A percentile compares a stretch with the other conserved stretches of the same genome.
Evolutionary conservation across 2,113 vertebrate species (phyloP).

Genomic region (Clarias macrocephalus): DNA sequence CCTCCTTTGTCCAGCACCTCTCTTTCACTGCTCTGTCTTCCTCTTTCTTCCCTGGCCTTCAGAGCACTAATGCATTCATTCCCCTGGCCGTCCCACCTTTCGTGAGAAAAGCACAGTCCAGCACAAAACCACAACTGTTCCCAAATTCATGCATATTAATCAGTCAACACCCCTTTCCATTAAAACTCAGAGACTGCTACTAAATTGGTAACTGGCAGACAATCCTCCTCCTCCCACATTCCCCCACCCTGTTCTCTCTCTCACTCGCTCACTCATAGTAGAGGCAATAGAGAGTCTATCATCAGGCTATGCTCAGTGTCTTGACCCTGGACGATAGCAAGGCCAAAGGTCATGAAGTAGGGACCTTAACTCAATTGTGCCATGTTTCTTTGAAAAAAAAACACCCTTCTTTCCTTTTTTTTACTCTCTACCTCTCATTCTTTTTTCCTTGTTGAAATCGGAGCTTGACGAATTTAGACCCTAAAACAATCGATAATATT

Average conservation of each 20-base stretch:
- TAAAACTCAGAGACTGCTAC: constrained; percentile 70
- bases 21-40: constrained; percentile 54
- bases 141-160: constrained; percentile 81
- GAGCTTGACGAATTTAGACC: constrained; percentile 74
- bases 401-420: constrained; percentile 74
- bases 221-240: constrained; percentile 33
- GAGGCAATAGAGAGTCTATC: constrained; percentile 62
- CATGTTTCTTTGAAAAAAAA: constrained; percentile 67
- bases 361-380: constrained; percentile 74
- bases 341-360: constrained; percentile 77
- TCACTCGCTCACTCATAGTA: constrained; percentile 66
- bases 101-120: constrained; percentile 68
- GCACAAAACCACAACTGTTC: constrained; percentile 77
- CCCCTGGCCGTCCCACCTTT: constrained; percentile 74
- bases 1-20: constrained; percentile 52
- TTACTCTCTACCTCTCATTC: constrained; percentile 6
- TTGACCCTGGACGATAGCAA: constrained; percentile 69
- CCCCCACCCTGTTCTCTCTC: neutral
- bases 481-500: constrained; percentile 24
- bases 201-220: constrained; percentile 59
- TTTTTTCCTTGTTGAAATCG: constrained; percentile 53
- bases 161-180: constrained; percentile 73
- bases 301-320: constrained; percentile 67
- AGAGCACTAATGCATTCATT: constrained; percentile 74
- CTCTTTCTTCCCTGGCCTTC: constrained; percentile 53